phyloP scores from a whole-genome alignment of 2,113 vertebrate species.

The Salvator merianae region DNA sequence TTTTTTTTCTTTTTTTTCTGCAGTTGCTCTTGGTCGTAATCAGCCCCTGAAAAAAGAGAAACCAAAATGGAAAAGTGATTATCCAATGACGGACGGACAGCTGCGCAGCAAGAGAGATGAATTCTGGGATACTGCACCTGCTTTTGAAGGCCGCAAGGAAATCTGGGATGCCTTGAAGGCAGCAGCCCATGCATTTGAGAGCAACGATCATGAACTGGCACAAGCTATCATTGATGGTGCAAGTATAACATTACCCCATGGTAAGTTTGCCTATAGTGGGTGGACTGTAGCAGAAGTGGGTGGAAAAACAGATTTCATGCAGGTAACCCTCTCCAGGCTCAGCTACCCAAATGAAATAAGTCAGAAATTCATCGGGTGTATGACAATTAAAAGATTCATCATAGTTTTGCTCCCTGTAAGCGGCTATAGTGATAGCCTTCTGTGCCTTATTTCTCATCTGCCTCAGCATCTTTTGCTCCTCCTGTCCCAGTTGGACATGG shows the following conservation, averaged over 20 bases:
- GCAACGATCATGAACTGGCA: slow-evolving; percentile 94
- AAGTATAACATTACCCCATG: slow-evolving; percentile 94
- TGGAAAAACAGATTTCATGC: background rate
- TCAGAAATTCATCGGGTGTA: background rate
- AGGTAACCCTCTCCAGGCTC: background rate
- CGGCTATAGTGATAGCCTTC: background rate
- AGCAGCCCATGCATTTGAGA: slow-evolving; percentile 94
- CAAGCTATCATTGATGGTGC: slow-evolving; percentile 98
- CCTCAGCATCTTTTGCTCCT: background rate
- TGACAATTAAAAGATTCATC: too few species aligned
- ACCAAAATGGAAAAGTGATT: slow-evolving; percentile 99
- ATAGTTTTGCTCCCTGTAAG: background rate
- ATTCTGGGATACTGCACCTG: slow-evolving; percentile 97
- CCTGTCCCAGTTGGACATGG: background rate
- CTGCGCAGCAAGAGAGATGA: slow-evolving; percentile 97
- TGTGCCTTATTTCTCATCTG: background rate
- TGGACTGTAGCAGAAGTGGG: background rate
- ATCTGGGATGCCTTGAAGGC: slow-evolving; percentile 98
- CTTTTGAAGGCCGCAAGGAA: slow-evolving; percentile 96
- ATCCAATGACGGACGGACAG: slow-evolving; percentile 97
- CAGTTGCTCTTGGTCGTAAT: slow-evolving; percentile 96
- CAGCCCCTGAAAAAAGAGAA: slow-evolving; percentile 96
- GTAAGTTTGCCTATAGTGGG: slow-evolving; percentile 72
- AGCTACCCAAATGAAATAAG: background rate
- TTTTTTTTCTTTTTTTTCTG: background rate